Evolutionary conservation across 1,140 invertebrate genomes (phyloP).

Genomic region (Hirudo medicinalis): DNA sequence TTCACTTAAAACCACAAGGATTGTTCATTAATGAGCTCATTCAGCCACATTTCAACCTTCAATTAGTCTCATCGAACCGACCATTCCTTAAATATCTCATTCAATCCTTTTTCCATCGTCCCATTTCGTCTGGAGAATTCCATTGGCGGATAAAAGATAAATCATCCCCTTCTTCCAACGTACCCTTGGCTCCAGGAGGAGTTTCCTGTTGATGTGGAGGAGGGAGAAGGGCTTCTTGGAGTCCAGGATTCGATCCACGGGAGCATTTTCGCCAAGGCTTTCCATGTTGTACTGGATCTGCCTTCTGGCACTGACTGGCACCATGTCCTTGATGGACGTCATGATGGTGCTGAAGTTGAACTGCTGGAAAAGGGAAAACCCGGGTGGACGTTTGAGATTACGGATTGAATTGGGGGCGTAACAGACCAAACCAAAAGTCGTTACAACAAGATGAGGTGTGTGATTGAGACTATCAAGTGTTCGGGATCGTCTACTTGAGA

Average conservation of each 20-base stretch:
- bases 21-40: too few species aligned
- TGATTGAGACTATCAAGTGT: too few species aligned
- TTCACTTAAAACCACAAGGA: background rate
- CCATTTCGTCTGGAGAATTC: too few species aligned
- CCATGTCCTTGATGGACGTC: conserved; percentile 35
- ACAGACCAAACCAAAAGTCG: too few species aligned
- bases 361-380: background rate
- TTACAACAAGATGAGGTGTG: too few species aligned
- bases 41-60: too few species aligned
- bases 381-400: background rate
- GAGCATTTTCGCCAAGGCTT: conserved; percentile 36
- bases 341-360: background rate
- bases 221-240: conserved; percentile 34
- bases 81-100: too few species aligned
- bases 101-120: too few species aligned
- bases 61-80: too few species aligned
- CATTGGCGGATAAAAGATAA: too few species aligned
- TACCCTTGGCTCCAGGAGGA: conserved; percentile 40
- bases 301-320: conserved; percentile 36
- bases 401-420: too few species aligned
- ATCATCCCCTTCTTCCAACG: background rate
- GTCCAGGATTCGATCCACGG: conserved; percentile 36
- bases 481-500: too few species aligned
- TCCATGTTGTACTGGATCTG: conserved; percentile 38
- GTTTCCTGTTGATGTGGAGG: conserved; percentile 40